Evolutionary conservation across 2,797 vertebrate genomes (phyloP), one percentile per base, ranked within the genome.

Genomic region (Chromobotia macracanthus): DNA sequence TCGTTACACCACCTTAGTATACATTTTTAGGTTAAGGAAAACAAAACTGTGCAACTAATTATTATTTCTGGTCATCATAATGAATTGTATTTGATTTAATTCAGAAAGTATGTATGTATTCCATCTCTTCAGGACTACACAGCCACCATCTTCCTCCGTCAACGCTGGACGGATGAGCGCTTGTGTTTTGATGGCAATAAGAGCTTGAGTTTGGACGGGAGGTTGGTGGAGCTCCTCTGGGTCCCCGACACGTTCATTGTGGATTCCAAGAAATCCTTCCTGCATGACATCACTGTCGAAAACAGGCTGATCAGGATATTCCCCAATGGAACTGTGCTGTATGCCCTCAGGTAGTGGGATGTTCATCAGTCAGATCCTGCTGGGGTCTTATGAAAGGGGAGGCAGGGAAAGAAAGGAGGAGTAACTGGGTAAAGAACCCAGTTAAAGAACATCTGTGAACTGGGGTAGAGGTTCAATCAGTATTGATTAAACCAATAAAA

Each of bases 231-330:
- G 90, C 94, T 97, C 85, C 95, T 97, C 69, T 97, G 96, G 96
- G 95, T 97, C 5, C 95, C 95, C 0, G 96, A 97, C 79, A 97
- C 95, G 0, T 97, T 97, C 73, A 97, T 97, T 73, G 96, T 96
- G 16, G 96, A 97, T 89, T 97, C 96, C 75, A 97, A 97, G 87
- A 97, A 92, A 87, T 97, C 95, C 80, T 97, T 97, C 87, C 95
- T 97, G 85, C 96, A 96, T 77, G 95, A 97, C 89, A 95, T 96
- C 88, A 96, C 96, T 3, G 95, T 97, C 84, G 95, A 97, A 87
- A 97, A 97, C 91, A 92, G 94, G 81, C 94, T 97, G 5, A 96
- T 97, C 88, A 93, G 95, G 86, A 97, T 97, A 91, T 97, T 97
- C 72, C 96, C 96, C 69, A 97, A 97, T 0, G 96, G 96, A 84